Conservation (phyloP, 1,140 invertebrate genomes). For the Trichomalopsis sarcophagae region DNA sequence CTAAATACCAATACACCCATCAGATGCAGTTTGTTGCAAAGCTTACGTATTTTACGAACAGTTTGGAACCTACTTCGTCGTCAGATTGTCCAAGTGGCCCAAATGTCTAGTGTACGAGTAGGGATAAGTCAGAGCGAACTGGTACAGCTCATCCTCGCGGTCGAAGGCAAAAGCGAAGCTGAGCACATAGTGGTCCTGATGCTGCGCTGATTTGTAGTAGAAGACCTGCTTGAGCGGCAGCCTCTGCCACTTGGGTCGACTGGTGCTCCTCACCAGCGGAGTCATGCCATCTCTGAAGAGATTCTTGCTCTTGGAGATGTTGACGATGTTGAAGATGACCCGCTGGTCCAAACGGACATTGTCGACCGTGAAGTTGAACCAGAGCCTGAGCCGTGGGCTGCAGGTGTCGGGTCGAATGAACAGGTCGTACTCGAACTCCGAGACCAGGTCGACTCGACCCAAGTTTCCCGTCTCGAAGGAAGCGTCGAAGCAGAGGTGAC, state of each 20-base stretch:
- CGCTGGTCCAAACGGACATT: slow-evolving; percentile 96
- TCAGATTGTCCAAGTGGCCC: slow-evolving; percentile 83
- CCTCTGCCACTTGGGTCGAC: slow-evolving; percentile 91
- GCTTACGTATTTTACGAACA: too few species aligned
- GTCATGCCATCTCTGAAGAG: slow-evolving; percentile 94
- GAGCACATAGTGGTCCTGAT: slow-evolving; percentile 94
- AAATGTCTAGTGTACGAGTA: slow-evolving; percentile 95
- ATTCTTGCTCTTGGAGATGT: slow-evolving; percentile 94
- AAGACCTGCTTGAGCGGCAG: slow-evolving; percentile 83
- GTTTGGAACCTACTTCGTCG: slow-evolving; percentile 49
- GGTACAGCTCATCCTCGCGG: slow-evolving; percentile 93
- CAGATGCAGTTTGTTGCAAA: too few species aligned
- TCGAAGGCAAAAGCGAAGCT: slow-evolving; percentile 97
- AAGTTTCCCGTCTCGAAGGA: slow-evolving; percentile 98
- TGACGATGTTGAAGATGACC: slow-evolving; percentile 98
- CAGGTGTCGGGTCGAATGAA: slow-evolving; percentile 97
- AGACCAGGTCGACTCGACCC: slow-evolving; percentile 94
- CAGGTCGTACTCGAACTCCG: slow-evolving; percentile 96
- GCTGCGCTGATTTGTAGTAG: slow-evolving; percentile 93
- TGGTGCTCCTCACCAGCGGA: slow-evolving; percentile 93
- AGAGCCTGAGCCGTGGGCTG: slow-evolving; percentile 92
- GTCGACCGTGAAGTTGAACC: slow-evolving; percentile 99
- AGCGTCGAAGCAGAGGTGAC: slow-evolving; percentile 98
- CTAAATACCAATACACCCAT: neutral
- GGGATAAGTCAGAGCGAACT: slow-evolving; percentile 94